Conservation (phyloP, 2,113 vertebrate genomes). For the Carlito syrichta region DNA sequence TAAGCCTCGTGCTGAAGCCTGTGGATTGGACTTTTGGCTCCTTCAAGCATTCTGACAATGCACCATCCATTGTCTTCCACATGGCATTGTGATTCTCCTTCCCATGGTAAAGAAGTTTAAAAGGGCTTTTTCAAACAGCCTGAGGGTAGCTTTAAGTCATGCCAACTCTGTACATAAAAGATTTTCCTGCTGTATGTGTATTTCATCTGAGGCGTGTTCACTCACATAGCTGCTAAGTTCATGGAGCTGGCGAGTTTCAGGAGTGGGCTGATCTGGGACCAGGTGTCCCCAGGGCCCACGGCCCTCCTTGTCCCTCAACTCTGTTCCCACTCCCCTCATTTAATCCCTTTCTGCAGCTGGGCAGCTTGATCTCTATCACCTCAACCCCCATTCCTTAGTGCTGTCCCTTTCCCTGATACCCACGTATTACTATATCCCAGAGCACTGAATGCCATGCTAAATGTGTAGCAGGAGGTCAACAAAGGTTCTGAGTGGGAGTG, state of each 20-base stretch:
- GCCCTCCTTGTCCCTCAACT: background rate
- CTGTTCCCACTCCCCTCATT: background rate
- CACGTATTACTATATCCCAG: fast-evolving
- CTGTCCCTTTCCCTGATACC: background rate
- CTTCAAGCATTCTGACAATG: fast-evolving
- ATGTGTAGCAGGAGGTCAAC: fast-evolving
- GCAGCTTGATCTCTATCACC: fast-evolving
- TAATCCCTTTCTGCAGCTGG: fast-evolving
- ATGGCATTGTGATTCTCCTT: background rate
- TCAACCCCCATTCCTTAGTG: background rate
- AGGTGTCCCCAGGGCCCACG: fast-evolving
- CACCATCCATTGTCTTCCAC: background rate
- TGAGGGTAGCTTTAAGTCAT: background rate
- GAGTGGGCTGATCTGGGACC: fast-evolving
- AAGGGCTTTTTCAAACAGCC: background rate
- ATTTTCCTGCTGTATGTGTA: background rate
- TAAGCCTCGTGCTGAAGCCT: no score
- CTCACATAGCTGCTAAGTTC: background rate
- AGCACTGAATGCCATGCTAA: fast-evolving
- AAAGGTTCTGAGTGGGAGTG: background rate
- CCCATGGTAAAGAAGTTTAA: no score
- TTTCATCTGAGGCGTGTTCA: background rate
- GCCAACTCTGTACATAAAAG: fast-evolving
- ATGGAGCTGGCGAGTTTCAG: background rate
- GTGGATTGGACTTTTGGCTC: fast-evolving